Conservation (phyloP, 2,888 invertebrate genomes). For the Cordilura impudica region DNA sequence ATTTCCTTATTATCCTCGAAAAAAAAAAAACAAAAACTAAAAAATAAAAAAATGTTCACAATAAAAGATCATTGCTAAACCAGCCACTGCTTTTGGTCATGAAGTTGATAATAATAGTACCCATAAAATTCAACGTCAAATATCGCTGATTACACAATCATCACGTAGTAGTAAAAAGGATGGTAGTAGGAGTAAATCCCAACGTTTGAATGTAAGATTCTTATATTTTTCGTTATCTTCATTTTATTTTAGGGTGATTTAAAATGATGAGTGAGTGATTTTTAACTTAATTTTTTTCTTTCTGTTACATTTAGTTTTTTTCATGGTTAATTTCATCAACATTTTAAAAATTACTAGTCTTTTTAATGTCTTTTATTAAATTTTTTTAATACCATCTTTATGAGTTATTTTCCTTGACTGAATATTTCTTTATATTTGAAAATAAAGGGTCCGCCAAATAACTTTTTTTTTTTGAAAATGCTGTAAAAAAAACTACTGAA, state of each 20-base stretch:
- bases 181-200: constrained; percentile 83
- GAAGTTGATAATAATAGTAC: constrained; percentile 81
- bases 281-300: too few relatives aligned
- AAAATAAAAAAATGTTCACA: constrained; percentile 20
- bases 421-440: too few relatives aligned
- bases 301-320: constrained; percentile 16
- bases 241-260: constrained; percentile 21
- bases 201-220: constrained; percentile 86
- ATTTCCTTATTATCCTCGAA: constrained; percentile 10
- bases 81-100: constrained; percentile 82
- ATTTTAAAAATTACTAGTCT: too few relatives aligned
- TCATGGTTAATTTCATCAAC: too few relatives aligned
- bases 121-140: constrained; percentile 82
- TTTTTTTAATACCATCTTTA: too few relatives aligned
- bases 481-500: too few relatives aligned
- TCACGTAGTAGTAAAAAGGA: constrained; percentile 80
- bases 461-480: too few relatives aligned
- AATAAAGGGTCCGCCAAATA: too few relatives aligned
- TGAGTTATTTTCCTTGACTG: too few relatives aligned
- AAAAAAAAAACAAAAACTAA: background rate
- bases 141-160: constrained; percentile 82
- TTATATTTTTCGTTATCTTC: background rate
- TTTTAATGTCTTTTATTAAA: too few relatives aligned
- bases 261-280: too few relatives aligned
- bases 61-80: constrained; percentile 69